phyloP scores from a whole-genome alignment of 2,113 vertebrate species.

The Callocephalon fimbriatum region DNA sequence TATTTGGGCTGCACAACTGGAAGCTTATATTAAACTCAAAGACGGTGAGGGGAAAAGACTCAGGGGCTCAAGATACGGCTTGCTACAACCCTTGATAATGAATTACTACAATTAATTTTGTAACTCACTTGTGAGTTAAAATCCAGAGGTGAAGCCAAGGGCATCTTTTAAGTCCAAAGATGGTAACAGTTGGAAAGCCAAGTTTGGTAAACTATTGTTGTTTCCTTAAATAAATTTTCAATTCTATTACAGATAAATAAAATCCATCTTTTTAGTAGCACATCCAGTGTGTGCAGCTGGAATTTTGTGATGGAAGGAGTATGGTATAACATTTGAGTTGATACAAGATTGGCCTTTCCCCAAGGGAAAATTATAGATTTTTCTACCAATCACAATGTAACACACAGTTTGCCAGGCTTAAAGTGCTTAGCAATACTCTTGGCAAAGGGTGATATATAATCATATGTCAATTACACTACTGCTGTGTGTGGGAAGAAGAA shows the following conservation, averaged over 20 bases:
- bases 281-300: slow-evolving; percentile 11
- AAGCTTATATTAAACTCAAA: neutral
- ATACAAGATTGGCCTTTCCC: slow-evolving; percentile 53
- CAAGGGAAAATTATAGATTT: slow-evolving; percentile 67
- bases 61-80: neutral
- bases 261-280: neutral
- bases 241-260: slow-evolving; percentile 14
- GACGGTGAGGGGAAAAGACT: neutral
- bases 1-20: neutral
- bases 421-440: slow-evolving; percentile 63
- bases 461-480: slow-evolving; percentile 71
- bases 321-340: neutral
- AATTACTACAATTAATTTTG: neutral
- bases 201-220: neutral
- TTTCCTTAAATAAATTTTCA: neutral
- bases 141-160: neutral
- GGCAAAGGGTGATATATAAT: slow-evolving; percentile 67
- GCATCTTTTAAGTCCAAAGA: neutral
- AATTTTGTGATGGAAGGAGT: slow-evolving; percentile 10
- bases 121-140: neutral
- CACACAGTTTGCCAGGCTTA: slow-evolving; percentile 55
- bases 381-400: slow-evolving; percentile 60
- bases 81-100: neutral
- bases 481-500: slow-evolving; percentile 51
- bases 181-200: neutral